phyloP scores from a whole-genome alignment of 2,797 vertebrate species.

The Odontamblyopus lacepedii region DNA sequence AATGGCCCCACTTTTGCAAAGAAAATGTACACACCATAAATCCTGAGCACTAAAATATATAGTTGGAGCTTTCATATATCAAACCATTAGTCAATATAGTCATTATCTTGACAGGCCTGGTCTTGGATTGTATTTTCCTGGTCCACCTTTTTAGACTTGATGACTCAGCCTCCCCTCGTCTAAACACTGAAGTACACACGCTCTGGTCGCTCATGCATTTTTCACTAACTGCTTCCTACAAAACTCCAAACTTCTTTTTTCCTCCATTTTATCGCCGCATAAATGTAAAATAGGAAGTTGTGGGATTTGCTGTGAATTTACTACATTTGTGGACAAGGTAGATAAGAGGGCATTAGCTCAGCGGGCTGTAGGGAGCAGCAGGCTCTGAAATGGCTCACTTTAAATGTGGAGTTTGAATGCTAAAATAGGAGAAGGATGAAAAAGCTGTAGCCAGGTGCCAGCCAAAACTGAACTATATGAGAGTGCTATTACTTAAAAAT shows the following conservation, averaged over 20 bases:
- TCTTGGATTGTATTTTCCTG: conserved; percentile 25
- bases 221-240: conserved; percentile 37
- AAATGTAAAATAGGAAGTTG: conserved; percentile 64
- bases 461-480: background rate
- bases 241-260: conserved; percentile 40
- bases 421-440: background rate
- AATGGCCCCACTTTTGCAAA: too few relatives aligned
- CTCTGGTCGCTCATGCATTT: conserved; percentile 68
- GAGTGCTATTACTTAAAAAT: background rate
- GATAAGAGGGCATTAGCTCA: conserved; percentile 65
- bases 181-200: conserved; percentile 35
- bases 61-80: too few relatives aligned
- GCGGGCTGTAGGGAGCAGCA: conserved; percentile 29
- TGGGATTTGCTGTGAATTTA: conserved; percentile 53
- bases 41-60: too few relatives aligned
- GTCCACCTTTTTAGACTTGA: conserved; percentile 2
- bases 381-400: conserved; percentile 10
- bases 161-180: conserved; percentile 34
- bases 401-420: background rate
- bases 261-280: conserved; percentile 57
- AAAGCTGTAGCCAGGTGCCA: background rate
- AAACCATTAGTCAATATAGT: too few relatives aligned
- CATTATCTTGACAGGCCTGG: too few relatives aligned
- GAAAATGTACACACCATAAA: too few relatives aligned
- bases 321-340: conserved; percentile 60